phyloP scores from a whole-genome alignment of 2,797 vertebrate genomes.

The Mus caroli region DNA sequence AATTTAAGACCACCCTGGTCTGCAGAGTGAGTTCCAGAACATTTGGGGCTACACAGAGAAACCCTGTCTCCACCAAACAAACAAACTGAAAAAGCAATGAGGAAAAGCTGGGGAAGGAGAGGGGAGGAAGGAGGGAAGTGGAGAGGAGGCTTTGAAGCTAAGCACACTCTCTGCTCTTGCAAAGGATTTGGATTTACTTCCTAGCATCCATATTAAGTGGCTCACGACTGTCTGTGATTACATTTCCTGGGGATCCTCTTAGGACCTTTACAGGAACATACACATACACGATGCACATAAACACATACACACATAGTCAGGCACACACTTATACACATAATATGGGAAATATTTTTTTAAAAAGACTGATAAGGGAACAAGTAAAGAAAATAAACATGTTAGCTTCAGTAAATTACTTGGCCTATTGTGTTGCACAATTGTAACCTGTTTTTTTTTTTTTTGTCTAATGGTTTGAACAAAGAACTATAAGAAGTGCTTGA shows the following conservation, averaged over 20 bases:
- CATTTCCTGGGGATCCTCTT: neutral
- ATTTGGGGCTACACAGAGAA: neutral
- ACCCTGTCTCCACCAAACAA: neutral
- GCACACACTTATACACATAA: neutral
- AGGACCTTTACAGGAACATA: neutral
- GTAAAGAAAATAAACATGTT: neutral
- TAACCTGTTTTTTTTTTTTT: neutral
- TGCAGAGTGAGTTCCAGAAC: neutral
- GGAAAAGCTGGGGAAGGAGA: too few relatives aligned
- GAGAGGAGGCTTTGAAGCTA: neutral
- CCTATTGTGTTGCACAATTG: neutral
- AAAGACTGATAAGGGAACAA: neutral
- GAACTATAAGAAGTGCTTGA: neutral
- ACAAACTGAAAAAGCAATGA: neutral
- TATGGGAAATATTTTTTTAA: too few relatives aligned
- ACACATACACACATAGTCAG: neutral
- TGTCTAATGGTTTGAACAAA: slow-evolving; percentile 26
- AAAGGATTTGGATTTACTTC: neutral
- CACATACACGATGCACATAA: neutral
- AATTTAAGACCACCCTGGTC: neutral
- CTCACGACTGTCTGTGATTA: neutral
- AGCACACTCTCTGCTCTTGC: neutral
- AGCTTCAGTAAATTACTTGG: neutral
- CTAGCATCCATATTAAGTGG: neutral
- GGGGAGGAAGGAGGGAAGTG: neutral